A percentile compares a stretch with the other conserved stretches of the same genome.
These are phyloP conservation scores for Cervus canadensis DNA, from an alignment of 2,113 vertebrate species.

Conservation along the genomic window DNA sequence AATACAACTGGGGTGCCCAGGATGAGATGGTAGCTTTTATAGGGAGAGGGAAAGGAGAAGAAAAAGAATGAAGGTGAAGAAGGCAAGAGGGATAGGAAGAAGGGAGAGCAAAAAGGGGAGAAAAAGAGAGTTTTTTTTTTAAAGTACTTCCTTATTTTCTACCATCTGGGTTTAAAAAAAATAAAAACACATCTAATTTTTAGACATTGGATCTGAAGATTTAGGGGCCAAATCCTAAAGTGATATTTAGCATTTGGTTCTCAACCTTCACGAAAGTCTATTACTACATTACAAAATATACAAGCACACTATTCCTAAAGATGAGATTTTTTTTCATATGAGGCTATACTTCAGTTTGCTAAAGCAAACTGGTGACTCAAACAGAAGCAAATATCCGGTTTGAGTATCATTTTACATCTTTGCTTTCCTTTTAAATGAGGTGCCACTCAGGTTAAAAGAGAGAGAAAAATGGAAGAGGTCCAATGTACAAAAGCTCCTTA, in stretches of 20 bases:
- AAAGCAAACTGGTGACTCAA: constrained; percentile 55
- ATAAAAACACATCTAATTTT: background rate
- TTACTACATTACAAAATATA: constrained; percentile 37
- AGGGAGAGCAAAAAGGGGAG: background rate
- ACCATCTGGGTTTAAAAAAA: background rate
- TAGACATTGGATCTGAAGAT: background rate
- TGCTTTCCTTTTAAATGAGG: constrained; percentile 32
- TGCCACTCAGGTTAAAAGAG: background rate
- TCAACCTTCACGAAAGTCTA: background rate
- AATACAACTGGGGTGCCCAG: background rate
- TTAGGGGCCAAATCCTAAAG: background rate
- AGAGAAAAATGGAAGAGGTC: background rate
- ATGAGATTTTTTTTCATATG: constrained; percentile 37
- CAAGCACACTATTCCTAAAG: background rate
- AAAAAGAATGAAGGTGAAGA: background rate
- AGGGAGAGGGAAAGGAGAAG: background rate
- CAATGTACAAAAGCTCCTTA: background rate
- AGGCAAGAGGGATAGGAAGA: background rate
- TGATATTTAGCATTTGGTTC: background rate
- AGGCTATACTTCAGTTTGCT: constrained; percentile 38
- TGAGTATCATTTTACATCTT: constrained; percentile 12
- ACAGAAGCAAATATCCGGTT: constrained; percentile 28
- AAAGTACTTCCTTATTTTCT: background rate
- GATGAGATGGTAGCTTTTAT: background rate
- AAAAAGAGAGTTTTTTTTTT: background rate